Evolutionary conservation across 2,888 invertebrate species (phyloP), one percentile per base, ranked within the genome.

Genomic region (Microdon myrmicae): DNA sequence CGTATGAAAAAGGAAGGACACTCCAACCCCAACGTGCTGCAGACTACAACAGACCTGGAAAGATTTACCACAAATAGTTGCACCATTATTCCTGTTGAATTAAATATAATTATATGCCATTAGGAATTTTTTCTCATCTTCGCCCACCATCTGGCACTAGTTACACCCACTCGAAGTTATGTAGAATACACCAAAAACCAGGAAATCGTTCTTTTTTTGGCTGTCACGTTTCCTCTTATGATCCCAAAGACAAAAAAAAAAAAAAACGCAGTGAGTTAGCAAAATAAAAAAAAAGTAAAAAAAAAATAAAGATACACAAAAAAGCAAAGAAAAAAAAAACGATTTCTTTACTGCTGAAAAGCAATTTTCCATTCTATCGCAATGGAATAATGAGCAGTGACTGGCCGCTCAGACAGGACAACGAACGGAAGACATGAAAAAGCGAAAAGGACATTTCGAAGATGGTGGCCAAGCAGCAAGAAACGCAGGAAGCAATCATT

Each of bases 61-160:
- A 48, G 41, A 64, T 53, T 53, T 58, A 64, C 64, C 64, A 32
- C 64, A 53, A 64, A 64, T 58, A 64, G 64, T 64, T 64, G 41
- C 47, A 28, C 51, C 47, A 64, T 58, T 51, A 64, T 64, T 64
- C 58, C 45, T 53, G 45, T 64, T 64, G 64, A 64, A 64, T 64
- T 64, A 64, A 51, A 64, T 64, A 64, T 64, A 64, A 64, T 64
- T 64, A 64, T 64, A 64, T 53, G 47, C 64, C 64, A 64, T 64
- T 64, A 58, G 41, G 41, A 37, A 13, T 22, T 45, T 51, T 19
- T 23, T 31, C 38, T 32, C 10, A 23, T 19, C 29, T 4, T 54
- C 32, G n/a, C n/a, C n/a, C n/a, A n/a, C n/a, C n/a, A n/a, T n/a
- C n/a, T n/a, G n/a, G n/a, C n/a, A n/a, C n/a, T n/a, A n/a, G n/a